Conservation (phyloP, 2,797 vertebrate species). For the Mergus octosetaceus region DNA sequence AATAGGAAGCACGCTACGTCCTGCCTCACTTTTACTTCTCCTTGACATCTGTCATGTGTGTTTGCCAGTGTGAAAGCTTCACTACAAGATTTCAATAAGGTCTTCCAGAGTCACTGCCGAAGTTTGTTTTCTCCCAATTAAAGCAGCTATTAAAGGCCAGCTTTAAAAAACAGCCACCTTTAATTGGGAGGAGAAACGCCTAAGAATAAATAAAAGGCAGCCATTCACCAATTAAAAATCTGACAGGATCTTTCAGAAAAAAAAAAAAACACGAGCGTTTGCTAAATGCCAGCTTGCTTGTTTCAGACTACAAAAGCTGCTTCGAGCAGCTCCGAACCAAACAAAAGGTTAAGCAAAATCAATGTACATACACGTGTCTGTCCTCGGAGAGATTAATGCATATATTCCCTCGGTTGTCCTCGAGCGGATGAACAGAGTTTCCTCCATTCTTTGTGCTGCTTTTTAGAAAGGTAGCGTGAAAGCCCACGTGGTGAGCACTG, state of each 20-base stretch:
- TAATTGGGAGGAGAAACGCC: conserved; percentile 70
- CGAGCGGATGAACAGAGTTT: neutral
- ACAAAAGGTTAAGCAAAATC: conserved; percentile 70
- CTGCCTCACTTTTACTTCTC: conserved; percentile 13
- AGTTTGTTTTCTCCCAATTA: conserved; percentile 74
- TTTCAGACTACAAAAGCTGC: conserved; percentile 51
- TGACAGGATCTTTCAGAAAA: conserved; percentile 65
- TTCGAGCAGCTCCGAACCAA: conserved; percentile 33
- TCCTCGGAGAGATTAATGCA: neutral
- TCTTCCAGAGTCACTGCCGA: conserved; percentile 32
- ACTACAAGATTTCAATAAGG: conserved; percentile 32
- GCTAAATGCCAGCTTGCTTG: conserved; percentile 66
- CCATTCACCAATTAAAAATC: conserved; percentile 74
- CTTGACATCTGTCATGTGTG: neutral
- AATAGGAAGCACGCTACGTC: neutral
- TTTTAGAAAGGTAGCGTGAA: neutral
- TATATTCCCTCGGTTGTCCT: neutral
- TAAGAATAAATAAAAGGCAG: conserved; percentile 62
- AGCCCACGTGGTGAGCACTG: neutral
- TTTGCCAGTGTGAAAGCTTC: conserved; percentile 15
- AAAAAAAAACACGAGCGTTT: conserved; percentile 11
- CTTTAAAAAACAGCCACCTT: conserved; percentile 36
- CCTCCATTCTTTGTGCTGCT: neutral
- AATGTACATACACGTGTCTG: conserved; percentile 22
- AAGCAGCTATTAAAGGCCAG: conserved; percentile 64